phyloP scores from a whole-genome alignment of 2,888 invertebrate genomes.

The Chrysomela aeneicollis region DNA sequence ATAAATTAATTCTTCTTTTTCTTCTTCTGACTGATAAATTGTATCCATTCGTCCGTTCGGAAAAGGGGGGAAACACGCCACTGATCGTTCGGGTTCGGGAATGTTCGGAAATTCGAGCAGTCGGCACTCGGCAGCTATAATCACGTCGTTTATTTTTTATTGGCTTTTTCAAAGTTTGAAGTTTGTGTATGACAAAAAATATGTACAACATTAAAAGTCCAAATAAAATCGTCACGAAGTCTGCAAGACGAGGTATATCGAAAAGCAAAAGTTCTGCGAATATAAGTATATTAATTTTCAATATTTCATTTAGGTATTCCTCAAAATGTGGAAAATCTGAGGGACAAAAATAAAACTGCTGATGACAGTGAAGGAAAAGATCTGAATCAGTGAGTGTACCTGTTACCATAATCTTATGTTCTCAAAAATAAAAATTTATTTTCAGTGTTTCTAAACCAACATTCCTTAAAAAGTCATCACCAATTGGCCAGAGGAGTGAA shows the following conservation, averaged over 20 bases:
- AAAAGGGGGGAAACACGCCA: too few relatives aligned
- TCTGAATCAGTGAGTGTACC: slow-evolving; percentile 67
- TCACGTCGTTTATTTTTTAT: slow-evolving; percentile 6
- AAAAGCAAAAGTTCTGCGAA: too few relatives aligned
- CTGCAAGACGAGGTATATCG: slow-evolving; percentile 75
- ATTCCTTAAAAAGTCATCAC: slow-evolving; percentile 68
- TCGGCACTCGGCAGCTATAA: too few relatives aligned
- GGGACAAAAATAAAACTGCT: slow-evolving; percentile 73
- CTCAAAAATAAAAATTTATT: slow-evolving; percentile 21
- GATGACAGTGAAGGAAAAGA: slow-evolving; percentile 75
- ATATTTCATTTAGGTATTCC: slow-evolving; percentile 68
- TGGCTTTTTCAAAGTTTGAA: slow-evolving; percentile 22
- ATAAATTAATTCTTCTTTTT: too few relatives aligned
- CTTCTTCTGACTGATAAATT: too few relatives aligned
- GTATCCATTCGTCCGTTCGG: too few relatives aligned
- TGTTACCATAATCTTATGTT: slow-evolving; percentile 4
- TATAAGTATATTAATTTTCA: background rate
- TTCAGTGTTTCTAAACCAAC: slow-evolving; percentile 81
- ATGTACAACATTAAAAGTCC: slow-evolving; percentile 92
- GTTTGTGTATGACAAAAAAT: slow-evolving; percentile 9
- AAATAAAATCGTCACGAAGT: slow-evolving; percentile 88
- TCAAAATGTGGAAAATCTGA: slow-evolving; percentile 82
- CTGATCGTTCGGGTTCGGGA: too few relatives aligned
- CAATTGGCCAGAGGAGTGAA: slow-evolving; percentile 67
- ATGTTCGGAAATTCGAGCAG: too few relatives aligned